Base-by-base conservation (phyloP, 2,888 invertebrate genomes). In the Cephus nigrinus region DNA sequence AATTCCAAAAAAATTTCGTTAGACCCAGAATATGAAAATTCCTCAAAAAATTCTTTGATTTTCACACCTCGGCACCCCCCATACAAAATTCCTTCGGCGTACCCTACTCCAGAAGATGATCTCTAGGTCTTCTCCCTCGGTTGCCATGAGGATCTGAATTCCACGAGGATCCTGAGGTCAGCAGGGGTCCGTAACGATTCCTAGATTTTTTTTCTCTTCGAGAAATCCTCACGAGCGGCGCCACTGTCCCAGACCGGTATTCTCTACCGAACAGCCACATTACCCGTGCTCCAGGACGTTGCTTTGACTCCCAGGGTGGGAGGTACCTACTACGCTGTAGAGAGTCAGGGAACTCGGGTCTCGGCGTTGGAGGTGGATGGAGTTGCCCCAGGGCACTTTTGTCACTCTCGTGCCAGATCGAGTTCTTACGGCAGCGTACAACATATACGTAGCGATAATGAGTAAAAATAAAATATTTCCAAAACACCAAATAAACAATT, bases 171-270 rank as follows among this genome's bases (percentile, higher is more conserved):
- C 71, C 71, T 31, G 23, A 71, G 71, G 31, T 31, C 31, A 33
- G 71, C 31, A 33, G 71, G 71, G 71, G 71, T 33, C 71, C 71
- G 71, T 71, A 71, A 71, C 71, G 71, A 71, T 71, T 71, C 71
- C 33, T 30, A 71, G 71, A 71, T 75, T 76, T 80, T 80, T 78
- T 72, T 55, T 23, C 55, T 79, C 78, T 76, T 79, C 68, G 71
- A 76, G 75, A 77, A 80, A 72, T 80, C 81, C 79, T 77, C 72
- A 76, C 75, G 82, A 84, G 81, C 84, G 83, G 82, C 86, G 84
- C 86, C 86, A 84, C 81, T 86, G 85, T 78, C 82, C 83, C 80
- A 84, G 85, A 86, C 88, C 86, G 88, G 88, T 88, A 86, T 87
- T 85, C 85, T 87, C 85, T 86, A 87, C 84, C 79, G 83, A 76